A percentile compares a stretch with the other conserved stretches of the same genome.
Conservation (phyloP, 2,888 invertebrate species). For the Hesperia comma region DNA sequence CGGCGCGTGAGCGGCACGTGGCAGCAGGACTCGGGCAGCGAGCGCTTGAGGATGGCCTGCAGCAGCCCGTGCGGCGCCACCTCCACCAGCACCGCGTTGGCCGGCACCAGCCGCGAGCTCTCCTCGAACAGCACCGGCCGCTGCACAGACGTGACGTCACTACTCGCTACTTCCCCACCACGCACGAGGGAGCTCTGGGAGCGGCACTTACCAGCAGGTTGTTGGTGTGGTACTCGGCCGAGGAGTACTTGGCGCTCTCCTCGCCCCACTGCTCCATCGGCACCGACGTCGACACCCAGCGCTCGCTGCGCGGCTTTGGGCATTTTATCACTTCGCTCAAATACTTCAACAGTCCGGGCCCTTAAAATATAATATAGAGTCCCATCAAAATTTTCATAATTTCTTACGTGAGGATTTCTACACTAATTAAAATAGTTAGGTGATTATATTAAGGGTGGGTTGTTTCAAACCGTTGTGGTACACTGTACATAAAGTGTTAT, state of each 20-base stretch:
- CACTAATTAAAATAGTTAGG: too few species aligned
- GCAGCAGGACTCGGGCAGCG: slow-evolving; percentile 84
- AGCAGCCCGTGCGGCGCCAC: slow-evolving; percentile 95
- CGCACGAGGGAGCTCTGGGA: not conserved
- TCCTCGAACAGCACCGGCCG: slow-evolving; percentile 91
- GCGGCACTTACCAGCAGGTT: slow-evolving; percentile 85
- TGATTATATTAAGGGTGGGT: too few species aligned
- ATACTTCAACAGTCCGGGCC: slow-evolving; percentile 56
- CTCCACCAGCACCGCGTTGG: slow-evolving; percentile 92
- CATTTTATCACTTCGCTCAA: slow-evolving; percentile 85
- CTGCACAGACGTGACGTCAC: slow-evolving; percentile 56
- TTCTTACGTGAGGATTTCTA: too few species aligned
- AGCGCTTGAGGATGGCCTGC: slow-evolving; percentile 93
- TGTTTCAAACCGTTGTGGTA: too few species aligned
- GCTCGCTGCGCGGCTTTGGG: slow-evolving; percentile 86
- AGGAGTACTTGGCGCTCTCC: slow-evolving; percentile 79
- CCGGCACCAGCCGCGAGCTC: slow-evolving; percentile 88
- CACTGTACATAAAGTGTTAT: too few species aligned
- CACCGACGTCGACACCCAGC: slow-evolving; percentile 94
- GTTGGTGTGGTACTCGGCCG: slow-evolving; percentile 93
- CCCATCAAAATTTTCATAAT: too few species aligned
- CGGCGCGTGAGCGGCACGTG: slow-evolving; percentile 90
- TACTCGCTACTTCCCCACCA: not conserved
- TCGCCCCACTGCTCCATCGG: slow-evolving; percentile 72
- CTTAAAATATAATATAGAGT: not conserved